Percentiles rank a stretch among this genome's conserved stretches.
phyloP scores from a whole-genome alignment of 2,797 vertebrate genomes.

The Phrynocephalus forsythii region DNA sequence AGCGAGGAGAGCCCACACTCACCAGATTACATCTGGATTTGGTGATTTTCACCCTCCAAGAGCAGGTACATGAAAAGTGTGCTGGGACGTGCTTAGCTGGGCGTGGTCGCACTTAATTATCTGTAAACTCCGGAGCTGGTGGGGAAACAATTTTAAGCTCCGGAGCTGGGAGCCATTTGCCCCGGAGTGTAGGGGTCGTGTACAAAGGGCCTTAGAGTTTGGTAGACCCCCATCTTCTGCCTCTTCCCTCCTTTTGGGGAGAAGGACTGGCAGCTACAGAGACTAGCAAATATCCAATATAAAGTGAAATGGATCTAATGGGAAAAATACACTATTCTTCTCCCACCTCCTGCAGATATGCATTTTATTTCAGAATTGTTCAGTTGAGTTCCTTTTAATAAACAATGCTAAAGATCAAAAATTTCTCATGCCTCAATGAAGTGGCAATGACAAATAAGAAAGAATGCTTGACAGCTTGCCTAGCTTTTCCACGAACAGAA shows the following conservation, averaged over 20 bases:
- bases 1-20: too few relatives aligned
- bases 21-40: too few relatives aligned
- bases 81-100: too few relatives aligned
- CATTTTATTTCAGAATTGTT: not conserved
- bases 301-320: not conserved
- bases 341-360: not conserved
- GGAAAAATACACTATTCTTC: not conserved
- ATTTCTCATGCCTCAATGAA: not conserved
- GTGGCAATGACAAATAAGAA: slow-evolving; percentile 13
- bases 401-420: not conserved
- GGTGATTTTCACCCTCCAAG: too few relatives aligned
- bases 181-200: too few relatives aligned
- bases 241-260: not conserved
- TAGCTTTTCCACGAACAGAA: not conserved
- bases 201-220: not conserved
- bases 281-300: not conserved
- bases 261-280: too few relatives aligned
- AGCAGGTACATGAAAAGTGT: too few relatives aligned
- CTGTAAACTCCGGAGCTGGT: too few relatives aligned
- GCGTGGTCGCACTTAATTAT: too few relatives aligned
- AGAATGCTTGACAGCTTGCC: not conserved
- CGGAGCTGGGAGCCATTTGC: too few relatives aligned
- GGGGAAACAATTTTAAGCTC: too few relatives aligned
- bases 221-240: not conserved
- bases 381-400: not conserved